Percentiles rank a stretch among this genome's conserved stretches.
phyloP scores from a whole-genome alignment of 2,797 vertebrate species.

The Acanthis flammea region DNA sequence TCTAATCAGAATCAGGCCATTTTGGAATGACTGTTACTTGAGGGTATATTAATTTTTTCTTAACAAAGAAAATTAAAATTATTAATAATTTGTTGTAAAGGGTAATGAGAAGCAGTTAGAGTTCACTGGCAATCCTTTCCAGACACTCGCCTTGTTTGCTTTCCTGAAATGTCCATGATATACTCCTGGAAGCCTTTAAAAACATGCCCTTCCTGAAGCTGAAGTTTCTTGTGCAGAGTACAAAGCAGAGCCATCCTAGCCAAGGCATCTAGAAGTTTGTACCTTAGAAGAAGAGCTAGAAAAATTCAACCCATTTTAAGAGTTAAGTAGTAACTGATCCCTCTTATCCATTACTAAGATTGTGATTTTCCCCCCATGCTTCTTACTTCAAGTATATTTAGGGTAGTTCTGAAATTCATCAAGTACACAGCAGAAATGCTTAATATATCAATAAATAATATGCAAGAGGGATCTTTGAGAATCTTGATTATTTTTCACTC shows the following conservation, averaged over 20 bases:
- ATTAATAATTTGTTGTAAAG: background rate
- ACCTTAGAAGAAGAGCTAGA: background rate
- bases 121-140: background rate
- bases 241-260: background rate
- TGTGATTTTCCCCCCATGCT: fast-evolving
- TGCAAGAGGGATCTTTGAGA: background rate
- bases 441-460: background rate
- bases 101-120: background rate
- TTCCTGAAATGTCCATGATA: background rate
- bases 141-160: background rate
- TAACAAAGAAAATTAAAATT: background rate
- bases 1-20: background rate
- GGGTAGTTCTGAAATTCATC: background rate
- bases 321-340: background rate
- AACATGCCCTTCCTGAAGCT: background rate
- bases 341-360: background rate
- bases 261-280: background rate
- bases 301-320: background rate
- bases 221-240: background rate
- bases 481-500: background rate
- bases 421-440: background rate
- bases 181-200: background rate
- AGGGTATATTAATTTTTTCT: background rate
- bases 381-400: background rate
- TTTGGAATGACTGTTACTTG: background rate